Evolutionary conservation across 2,113 vertebrate species (phyloP).

Genomic region (Aythya baeri): DNA sequence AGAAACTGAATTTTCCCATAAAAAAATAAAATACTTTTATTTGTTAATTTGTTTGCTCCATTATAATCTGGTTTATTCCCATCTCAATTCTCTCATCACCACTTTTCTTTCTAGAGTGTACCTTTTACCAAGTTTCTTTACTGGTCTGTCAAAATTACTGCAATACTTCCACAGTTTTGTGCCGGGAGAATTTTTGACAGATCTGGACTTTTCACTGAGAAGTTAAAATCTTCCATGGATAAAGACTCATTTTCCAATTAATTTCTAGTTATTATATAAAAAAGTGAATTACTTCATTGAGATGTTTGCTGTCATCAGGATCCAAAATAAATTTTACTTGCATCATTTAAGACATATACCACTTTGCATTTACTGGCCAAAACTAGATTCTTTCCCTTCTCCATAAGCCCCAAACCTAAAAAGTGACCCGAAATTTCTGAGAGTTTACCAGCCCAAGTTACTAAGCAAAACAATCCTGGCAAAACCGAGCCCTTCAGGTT

Average conservation of each 20-base stretch:
- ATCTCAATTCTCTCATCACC: neutral
- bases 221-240: neutral
- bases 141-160: neutral
- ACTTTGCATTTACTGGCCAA: neutral
- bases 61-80: neutral
- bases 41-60: neutral
- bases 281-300: neutral
- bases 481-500: neutral
- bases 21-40: neutral
- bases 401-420: neutral
- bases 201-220: neutral
- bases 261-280: neutral
- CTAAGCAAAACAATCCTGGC: neutral
- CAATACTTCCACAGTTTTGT: neutral
- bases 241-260: neutral
- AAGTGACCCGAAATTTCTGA: neutral
- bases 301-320: neutral
- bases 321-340: neutral
- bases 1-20: neutral
- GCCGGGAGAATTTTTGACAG: neutral
- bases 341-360: neutral
- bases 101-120: neutral
- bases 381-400: neutral
- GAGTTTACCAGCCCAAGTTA: neutral
- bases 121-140: neutral